These are phyloP conservation scores for Cariama cristata DNA, from an alignment of 2,113 vertebrate species.

Conservation along the genomic window DNA sequence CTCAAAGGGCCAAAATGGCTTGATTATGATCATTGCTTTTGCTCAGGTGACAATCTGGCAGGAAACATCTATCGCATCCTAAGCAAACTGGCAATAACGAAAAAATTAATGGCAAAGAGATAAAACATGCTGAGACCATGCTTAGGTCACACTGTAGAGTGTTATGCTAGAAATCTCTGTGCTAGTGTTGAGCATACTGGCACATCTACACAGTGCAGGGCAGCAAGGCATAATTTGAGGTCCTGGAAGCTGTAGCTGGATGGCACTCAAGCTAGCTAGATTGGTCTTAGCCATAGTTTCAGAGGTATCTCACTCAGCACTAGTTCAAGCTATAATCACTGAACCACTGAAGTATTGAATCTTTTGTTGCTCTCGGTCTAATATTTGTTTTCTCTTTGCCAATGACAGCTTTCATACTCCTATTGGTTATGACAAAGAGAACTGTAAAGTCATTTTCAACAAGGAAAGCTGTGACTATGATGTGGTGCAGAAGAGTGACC, in stretches of 20 bases:
- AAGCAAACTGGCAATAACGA: not conserved
- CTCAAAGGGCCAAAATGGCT: not conserved
- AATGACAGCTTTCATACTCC: not conserved
- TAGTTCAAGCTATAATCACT: not conserved
- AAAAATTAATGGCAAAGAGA: not conserved
- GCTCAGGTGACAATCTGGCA: not conserved
- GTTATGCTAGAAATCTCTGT: not conserved
- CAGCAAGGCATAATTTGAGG: not conserved
- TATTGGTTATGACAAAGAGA: accelerated
- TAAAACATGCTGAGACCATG: not conserved
- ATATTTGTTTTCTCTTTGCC: not conserved
- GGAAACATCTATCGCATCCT: not conserved
- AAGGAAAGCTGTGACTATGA: not conserved
- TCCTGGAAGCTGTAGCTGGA: not conserved
- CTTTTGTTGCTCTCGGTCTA: not conserved
- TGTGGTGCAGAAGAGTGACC: not conserved
- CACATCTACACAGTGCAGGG: not conserved
- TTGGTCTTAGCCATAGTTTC: not conserved
- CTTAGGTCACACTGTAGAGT: not conserved
- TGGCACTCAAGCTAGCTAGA: not conserved
- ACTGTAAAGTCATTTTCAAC: not conserved
- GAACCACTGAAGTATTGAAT: not conserved
- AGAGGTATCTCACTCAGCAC: not conserved
- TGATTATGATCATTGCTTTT: not conserved
- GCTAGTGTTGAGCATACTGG: not conserved